Base-by-base conservation (phyloP, 2,888 invertebrate species). In the Tachystola acroxantha region DNA sequence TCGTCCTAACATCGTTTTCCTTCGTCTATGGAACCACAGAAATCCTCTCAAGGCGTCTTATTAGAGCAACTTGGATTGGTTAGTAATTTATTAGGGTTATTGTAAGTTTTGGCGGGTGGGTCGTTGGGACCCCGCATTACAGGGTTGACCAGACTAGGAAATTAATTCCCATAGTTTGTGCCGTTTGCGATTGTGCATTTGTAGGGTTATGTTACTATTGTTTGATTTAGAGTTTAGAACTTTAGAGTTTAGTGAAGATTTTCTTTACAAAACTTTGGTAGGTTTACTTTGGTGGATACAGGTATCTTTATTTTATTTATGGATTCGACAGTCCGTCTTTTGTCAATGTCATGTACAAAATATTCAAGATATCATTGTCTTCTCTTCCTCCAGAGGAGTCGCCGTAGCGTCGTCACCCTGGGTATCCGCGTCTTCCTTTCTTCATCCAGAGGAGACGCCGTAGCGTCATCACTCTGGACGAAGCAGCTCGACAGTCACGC, bases 11-110 rank as follows among this genome's bases (percentile, higher is more conserved):
- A 16, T 4, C 16, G 6, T 3, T 16, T 16, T 16, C 16, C 16
- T 16, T 16, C 3, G 7, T 32, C 22, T 9, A 20, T 25, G 25
- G 29, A 5, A 40, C 48, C 56, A 64, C 44, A 50, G 60, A 58
- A 63, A 68, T 62, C 58, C 64, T 57, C 57, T 45, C 44, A 45
- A 58, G 55, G 55, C 60, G 56, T 68, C 74, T 71, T 72, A 72
- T 71, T 74, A 67, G 61, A 68, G 53, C 58, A 75, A 78, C 52
- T 78, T 74, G 72, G 66, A 76, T 77, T 74, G 71, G 67, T 52
- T 71, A 47, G 69, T 75, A 70, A 78, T 80, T 80, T 80, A 79
- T 80, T 68, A 69, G 56, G 61, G 74, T 68, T 71, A 73, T 68
- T 64, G 62, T 63, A 64, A 75, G 74, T 72, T 74, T 64, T 59